Base-by-base conservation (phyloP, 2,888 invertebrate species). In the Agriopis aurantiaria region DNA sequence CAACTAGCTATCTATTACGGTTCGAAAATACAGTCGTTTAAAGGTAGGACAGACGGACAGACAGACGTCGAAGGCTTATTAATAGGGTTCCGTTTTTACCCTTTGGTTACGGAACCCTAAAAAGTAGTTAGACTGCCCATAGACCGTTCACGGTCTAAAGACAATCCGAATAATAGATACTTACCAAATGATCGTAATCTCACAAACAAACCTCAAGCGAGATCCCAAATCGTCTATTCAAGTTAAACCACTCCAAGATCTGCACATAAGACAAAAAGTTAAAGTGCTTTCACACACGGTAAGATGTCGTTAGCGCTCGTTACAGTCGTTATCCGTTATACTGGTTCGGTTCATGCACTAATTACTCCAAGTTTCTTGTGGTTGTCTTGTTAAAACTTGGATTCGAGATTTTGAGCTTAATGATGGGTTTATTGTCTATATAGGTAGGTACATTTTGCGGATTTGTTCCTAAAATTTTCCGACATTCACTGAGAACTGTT, bases 291-390 rank as follows among this genome's bases (percentile, higher is more conserved):
- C 60, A 65, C 60, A 69, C 60, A 61, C 49, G 68, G 58, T 52
- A 51, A 68, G 59, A 45, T 59, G 63, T 69, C 65, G 65, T 69
- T 62, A 65, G 60, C 53, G 65, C 65, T 69, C 59, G 58, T 65
- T 72, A 68, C 55, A 41, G 56, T 53, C 58, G 58, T 46, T 58
- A 58, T 58, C 52, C 63, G 43, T 63, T 55, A 71, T 68, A 43
- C 53, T 23, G 52, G 49, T 63, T 68, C 53, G 66, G 71, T 71
- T 76, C 74, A 60, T 74, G 75, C 85, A 81, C 85, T 88, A 89
- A 89, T 88, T 88, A 87, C 83, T 78, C 79, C 83, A 88, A 88
- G 85, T 87, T 88, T 82, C 76, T 75, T 77, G 80, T 75, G 77
- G 76, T 59, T 75, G 75, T 78, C 87, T 89, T 88, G 85, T 89